Evolutionary conservation across 1,140 invertebrate species (phyloP).

Genomic region (Eciton burchellii): DNA sequence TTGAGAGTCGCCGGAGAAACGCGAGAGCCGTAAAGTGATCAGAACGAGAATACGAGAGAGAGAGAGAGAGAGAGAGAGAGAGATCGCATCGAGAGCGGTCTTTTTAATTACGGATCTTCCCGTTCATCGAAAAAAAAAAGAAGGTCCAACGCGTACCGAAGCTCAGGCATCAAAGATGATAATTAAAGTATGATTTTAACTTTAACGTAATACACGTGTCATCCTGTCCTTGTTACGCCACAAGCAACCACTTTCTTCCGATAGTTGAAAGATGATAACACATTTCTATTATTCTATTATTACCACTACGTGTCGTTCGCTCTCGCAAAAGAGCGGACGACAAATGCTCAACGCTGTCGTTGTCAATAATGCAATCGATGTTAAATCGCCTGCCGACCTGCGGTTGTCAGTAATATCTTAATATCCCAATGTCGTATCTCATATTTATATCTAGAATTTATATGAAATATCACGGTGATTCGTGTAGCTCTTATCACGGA

Average conservation of each 20-base stretch:
- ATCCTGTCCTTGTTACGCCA: too few species aligned
- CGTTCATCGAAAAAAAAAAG: background rate
- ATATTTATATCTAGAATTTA: too few species aligned
- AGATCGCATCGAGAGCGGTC: background rate
- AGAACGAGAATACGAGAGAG: background rate
- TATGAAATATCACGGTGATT: conserved; percentile 2
- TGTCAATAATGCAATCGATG: background rate
- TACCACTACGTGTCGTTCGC: too few species aligned
- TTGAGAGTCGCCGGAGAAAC: background rate
- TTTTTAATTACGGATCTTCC: background rate
- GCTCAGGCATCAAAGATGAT: background rate
- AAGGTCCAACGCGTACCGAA: background rate
- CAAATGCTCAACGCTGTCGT: too few species aligned
- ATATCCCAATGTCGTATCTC: background rate
- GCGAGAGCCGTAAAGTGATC: background rate
- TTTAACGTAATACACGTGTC: too few species aligned
- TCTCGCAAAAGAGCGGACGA: too few species aligned
- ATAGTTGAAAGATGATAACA: too few species aligned
- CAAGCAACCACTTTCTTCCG: too few species aligned
- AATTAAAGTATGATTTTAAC: too few species aligned
- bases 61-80: too few species aligned
- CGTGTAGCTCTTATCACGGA: background rate
- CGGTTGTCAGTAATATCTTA: background rate
- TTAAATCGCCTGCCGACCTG: background rate
- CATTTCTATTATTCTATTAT: too few species aligned